These are phyloP conservation scores for Neolamprologus toae DNA, from an alignment of 2,113 vertebrate species.

Conservation along the genomic window DNA sequence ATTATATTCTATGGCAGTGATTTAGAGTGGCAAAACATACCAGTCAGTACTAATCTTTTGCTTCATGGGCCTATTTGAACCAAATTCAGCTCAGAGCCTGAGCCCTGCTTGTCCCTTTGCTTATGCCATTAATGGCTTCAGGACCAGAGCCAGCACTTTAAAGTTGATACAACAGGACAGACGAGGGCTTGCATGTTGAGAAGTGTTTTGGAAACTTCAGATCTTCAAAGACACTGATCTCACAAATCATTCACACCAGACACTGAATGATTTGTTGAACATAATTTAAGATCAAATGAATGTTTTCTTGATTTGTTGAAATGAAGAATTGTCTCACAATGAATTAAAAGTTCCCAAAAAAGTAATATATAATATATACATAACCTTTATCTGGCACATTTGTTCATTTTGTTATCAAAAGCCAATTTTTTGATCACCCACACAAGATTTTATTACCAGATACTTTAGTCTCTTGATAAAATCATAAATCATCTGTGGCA, in stretches of 20 bases:
- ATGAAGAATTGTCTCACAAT: not conserved
- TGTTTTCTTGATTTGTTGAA: not conserved
- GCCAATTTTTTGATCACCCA: not conserved
- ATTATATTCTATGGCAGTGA: not conserved
- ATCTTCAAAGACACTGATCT: constrained; percentile 18
- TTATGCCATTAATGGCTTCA: constrained; percentile 18
- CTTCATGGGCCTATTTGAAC: not conserved
- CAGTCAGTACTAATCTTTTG: not conserved
- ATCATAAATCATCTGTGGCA: not conserved
- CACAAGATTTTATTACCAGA: not conserved
- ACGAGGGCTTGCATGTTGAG: constrained; percentile 7
- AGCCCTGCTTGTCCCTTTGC: not conserved
- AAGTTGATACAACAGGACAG: constrained; percentile 29
- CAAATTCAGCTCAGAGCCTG: not conserved
- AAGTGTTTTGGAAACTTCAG: constrained; percentile 30
- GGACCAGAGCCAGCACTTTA: constrained; percentile 31
- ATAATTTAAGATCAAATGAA: not conserved
- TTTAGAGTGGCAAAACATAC: not conserved
- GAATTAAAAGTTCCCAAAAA: not conserved
- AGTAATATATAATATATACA: not conserved
- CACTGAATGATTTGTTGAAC: not conserved
- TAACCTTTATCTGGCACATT: not conserved
- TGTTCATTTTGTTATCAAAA: not conserved
- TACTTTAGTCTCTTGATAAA: not conserved
- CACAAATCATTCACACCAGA: constrained; percentile 14